Evolutionary conservation across 2,113 vertebrate species (phyloP), one percentile per base, ranked within the genome.

Genomic region (Corythornis madagascariensis): DNA sequence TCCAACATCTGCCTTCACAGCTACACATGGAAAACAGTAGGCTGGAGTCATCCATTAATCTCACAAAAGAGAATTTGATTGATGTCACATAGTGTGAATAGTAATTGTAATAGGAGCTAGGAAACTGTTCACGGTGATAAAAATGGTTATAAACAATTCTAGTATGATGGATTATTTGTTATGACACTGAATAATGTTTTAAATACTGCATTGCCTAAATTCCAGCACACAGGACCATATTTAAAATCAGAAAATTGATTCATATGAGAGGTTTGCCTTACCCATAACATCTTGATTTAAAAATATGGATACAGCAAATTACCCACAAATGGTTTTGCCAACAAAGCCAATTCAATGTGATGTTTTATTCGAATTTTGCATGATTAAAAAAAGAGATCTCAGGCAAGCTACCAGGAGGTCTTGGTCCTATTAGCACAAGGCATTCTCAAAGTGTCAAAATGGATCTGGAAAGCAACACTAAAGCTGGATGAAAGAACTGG

Each of bases 21-120:
- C 67, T 74, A 38, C n/a, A 53, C 45, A 60, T 47, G 67, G 76
- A 85, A 95, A 92, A 73, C 11, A 89, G 63, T 24, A 86, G 47
- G 35, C 42, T 86, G 82, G 45, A 92, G 71, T 52, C 61, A 92
- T 24, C 61, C 50, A 79, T 88, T 94, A 88, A 95, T 75, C 53
- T 83, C 76, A 79, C 52, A 92, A 85, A 67, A 93, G 70, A 77
- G 29, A 91, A 87, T 91, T 80, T 91, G 93, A 90, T 14, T 86
- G 83, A 89, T 92, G 67, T 83, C 83, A 90, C 10, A 0, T 86
- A 77, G 76, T 90, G 82, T 83, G 79, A 92, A 50, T 61, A 88
- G 70, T 75, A 91, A 93, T 96, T 90, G 84, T 47, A 69, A 38
- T 43, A 88, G 38, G 56, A 94, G 74, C 38, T 80, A 77, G 72